phyloP scores from a whole-genome alignment of 2,888 invertebrate genomes.

The Cryptocephalus primarius region DNA sequence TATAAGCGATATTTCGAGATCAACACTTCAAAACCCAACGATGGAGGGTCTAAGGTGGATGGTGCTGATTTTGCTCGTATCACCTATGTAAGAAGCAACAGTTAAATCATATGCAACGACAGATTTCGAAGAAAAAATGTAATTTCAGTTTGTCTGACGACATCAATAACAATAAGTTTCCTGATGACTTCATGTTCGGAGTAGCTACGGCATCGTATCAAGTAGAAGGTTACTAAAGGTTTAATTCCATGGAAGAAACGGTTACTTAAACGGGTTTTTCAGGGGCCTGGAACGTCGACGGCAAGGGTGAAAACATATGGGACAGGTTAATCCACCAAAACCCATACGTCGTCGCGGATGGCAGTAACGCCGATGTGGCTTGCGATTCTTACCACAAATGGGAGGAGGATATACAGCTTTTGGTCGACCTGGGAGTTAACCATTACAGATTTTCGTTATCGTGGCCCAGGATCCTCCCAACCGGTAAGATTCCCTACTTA shows the following conservation, averaged over 20 bases:
- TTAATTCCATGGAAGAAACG: too few species aligned
- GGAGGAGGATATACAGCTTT: constrained; percentile 51
- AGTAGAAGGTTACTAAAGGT: background rate
- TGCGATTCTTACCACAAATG: constrained; percentile 59
- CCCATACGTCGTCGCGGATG: constrained; percentile 42
- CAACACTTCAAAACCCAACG: too few species aligned
- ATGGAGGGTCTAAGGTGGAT: too few species aligned
- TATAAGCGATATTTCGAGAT: too few species aligned
- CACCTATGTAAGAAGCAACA: too few species aligned
- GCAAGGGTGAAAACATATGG: constrained; percentile 19
- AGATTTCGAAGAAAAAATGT: too few species aligned
- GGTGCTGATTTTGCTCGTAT: too few species aligned
- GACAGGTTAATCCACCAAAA: constrained; percentile 31
- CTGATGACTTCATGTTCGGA: constrained; percentile 2
- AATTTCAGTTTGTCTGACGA: background rate
- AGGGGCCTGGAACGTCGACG: constrained; percentile 32
- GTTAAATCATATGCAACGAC: too few species aligned
- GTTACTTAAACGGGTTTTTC: too few species aligned
- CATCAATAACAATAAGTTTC: constrained; percentile 1
- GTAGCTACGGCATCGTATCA: constrained; percentile 2
- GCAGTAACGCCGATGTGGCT: constrained; percentile 52
- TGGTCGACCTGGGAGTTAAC: constrained; percentile 49
- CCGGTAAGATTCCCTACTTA: too few species aligned
- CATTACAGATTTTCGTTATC: constrained; percentile 63
- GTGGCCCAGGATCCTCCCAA: constrained; percentile 66